Conservation (phyloP, 2,888 invertebrate species). For the Siphonodentalium dalli region DNA sequence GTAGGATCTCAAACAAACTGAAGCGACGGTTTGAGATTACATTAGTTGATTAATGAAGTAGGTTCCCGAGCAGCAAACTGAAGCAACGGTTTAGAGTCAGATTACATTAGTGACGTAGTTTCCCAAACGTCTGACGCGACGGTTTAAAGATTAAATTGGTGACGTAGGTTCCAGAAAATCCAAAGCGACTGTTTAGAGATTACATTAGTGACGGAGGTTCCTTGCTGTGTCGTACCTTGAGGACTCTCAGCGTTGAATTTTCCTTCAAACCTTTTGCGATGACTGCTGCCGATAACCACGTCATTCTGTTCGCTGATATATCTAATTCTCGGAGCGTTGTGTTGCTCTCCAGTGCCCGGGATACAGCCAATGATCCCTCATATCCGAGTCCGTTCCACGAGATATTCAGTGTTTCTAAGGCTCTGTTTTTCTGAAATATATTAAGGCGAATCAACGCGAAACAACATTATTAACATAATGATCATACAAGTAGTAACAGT, state of each 20-base stretch:
- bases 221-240: slow-evolving; percentile 41
- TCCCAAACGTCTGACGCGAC: no score
- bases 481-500: not conserved
- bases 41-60: no score
- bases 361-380: slow-evolving; percentile 46
- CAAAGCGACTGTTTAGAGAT: no score
- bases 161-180: no score
- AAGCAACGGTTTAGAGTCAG: no score
- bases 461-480: not conserved
- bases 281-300: slow-evolving; percentile 40
- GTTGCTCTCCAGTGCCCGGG: slow-evolving; percentile 39
- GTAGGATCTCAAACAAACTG: no score
- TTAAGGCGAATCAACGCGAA: not conserved
- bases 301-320: slow-evolving; percentile 41
- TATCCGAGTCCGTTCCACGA: slow-evolving; percentile 52
- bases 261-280: slow-evolving; percentile 38
- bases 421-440: slow-evolving; percentile 37
- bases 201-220: no score
- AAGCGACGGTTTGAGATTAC: no score
- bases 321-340: slow-evolving; percentile 36
- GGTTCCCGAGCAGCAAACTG: no score
- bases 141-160: no score
- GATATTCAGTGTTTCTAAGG: slow-evolving; percentile 34
- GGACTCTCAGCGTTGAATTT: slow-evolving; percentile 36
- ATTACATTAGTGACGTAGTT: no score